Evolutionary conservation across 2,113 vertebrate species (phyloP), one percentile per base, ranked within the genome.

Genomic region (Mormyrus iriodes): DNA sequence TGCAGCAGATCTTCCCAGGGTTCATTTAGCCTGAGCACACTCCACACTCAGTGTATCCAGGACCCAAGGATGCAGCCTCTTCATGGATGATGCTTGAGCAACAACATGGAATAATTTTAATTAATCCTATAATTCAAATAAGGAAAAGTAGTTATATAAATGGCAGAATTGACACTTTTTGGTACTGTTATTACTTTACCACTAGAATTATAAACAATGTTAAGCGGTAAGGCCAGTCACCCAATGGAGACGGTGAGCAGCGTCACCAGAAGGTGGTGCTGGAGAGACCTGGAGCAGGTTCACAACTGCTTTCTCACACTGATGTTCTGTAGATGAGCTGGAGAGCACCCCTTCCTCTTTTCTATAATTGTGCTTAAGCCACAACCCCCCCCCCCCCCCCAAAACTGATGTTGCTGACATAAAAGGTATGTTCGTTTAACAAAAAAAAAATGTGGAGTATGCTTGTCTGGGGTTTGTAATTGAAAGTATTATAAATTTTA

Each of bases 1-100:
- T 99, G 27, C 98, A 98, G 93, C 86, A 94, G 9, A 90, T 96
- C 89, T 97, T 98, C 85, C 98, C 97, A 0, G 97, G 96, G 31
- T 96, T 98, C 88, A 94, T 98, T 76, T 99, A 96, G 94, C 52
- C 0, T 3, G 35, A 24, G 46, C 24, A 31, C 12, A 2, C 46
- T 6, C 88, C 39, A 15, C n/a, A 86, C 17, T 7, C 31, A 44
- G 39, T 10, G 39, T 48, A n/a, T 84, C 82, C 42, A 44, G 24
- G 44, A 83, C 42, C 42, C 42, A 83, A 76, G 69, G 31, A 79
- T 79, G 73, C 73, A 42, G 73, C 73, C 73, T 39, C 35, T 42
- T 79, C 73, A 42, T 79, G 73, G 73, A 42, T 79, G 35, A 79
- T 79, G 73, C 35, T 79, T 17, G 15, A 79, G 31, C 31, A 76